Evolutionary conservation across 2,888 invertebrate species (phyloP), one percentile per base, ranked within the genome.

Genomic region (Hydrotaea diabolus): DNA sequence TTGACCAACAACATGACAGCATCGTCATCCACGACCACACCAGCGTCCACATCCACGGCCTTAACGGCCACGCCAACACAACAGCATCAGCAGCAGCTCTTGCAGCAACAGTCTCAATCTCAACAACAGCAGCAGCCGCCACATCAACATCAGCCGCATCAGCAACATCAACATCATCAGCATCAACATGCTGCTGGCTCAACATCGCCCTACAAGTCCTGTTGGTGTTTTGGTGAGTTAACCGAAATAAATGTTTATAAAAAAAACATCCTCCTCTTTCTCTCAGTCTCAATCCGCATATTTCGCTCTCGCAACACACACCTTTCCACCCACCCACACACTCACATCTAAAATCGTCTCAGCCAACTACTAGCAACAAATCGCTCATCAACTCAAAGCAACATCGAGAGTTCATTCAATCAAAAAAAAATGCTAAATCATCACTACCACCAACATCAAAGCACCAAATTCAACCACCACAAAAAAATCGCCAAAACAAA

Each of bases 141-240:
- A 21, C 87, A 83, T 69, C 85, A 85, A 64, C 88, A 86, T 26
- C 88, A 87, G 77, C 87, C 86, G 15, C 89, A 88, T 0, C 88
- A 88, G 8, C 88, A 87, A 0, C 88, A 88, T 11, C 88, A 88
- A 15, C 86, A 84, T 2, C 81, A 77, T 53, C 86, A 77, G n/a
- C 88, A 89, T 64, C 89, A 88, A 66, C 88, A 88, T 77, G 85
- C 80, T 78, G 85, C 62, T 84, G 86, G 86, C 86, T 87, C 85
- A 86, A 89, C 89, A 87, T 89, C 92, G 75, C 87, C 89, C 64
- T 88, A 87, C 74, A 89, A 89, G 86, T 91, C 92, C 89, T 92
- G 92, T 90, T 92, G 92, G 92, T 92, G 92, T 90, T 91, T 92
- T 91, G 92, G 92, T 92, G 92, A 92, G 92, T 92, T 90, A 80